Evolutionary conservation across 37 sponge, comb jelly and placozoan species (phyloP), one percentile per base, ranked within the genome.

Genomic region (Aphrocallistes beatrix): DNA sequence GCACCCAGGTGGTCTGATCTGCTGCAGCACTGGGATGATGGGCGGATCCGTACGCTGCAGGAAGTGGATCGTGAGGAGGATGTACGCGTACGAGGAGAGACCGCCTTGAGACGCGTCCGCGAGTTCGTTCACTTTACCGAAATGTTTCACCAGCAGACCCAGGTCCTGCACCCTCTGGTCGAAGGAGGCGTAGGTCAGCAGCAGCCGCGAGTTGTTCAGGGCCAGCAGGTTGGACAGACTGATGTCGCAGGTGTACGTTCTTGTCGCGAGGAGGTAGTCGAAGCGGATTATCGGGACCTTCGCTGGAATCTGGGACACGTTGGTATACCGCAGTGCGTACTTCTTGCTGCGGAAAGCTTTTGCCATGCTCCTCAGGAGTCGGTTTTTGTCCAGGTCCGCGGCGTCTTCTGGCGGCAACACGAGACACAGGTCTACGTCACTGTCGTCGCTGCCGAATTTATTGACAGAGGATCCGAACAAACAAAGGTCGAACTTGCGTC

Each of bases 71-170:
- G 94, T 13, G 91, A 96, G 88, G 47, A 96, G 82, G 48, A 93
- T 91, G 85, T 94, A 94, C 36, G 97, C 94, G 83, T 96, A 96
- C 8, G 97, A 96, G 37, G 94, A 94, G 36, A 96, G 88, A 51
- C 93, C 89, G n/a, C 94, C 94, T 34, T 85, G 37, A 13, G 90
- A 82, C 32, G 97, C 97, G 88, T 96, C 97, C 38, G 89, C 88
- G 51, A 94, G 89, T 36, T 88, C 92, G 86, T 91, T 30, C 81
- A 94, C 95, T 88, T 94, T 94, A n/a, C 91, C 93, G 51, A 94
- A 84, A 34, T 84, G 48, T 83, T 94, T 94, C 48, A 94, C 25
- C 38, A 85, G 82, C 60, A 85, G 87, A 19, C 93, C 95, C 51
- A 94, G 86, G 39, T 83, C 36, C 38, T 23, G 51, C 16, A 93